Evolutionary conservation across 2,113 vertebrate species (phyloP).

Genomic region (Dasyurus viverrinus): DNA sequence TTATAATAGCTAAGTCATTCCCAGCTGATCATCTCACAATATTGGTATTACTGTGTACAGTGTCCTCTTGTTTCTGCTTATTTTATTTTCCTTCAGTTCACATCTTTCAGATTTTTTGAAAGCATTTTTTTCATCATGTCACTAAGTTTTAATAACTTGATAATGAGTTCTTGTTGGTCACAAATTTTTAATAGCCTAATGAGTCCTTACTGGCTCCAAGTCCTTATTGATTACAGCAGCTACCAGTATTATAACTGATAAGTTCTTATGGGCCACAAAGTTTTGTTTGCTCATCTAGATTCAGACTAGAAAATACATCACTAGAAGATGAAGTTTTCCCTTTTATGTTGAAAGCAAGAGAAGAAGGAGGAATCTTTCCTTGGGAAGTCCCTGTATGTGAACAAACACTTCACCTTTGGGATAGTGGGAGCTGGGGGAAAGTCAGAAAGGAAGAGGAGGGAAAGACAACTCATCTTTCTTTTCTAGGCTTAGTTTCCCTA

Average conservation of each 20-base stretch:
- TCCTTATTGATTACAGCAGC: background rate
- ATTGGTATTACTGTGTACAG: no score
- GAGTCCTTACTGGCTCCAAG: background rate
- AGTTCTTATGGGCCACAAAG: background rate
- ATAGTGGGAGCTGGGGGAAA: background rate
- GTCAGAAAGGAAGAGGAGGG: background rate
- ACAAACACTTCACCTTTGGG: background rate
- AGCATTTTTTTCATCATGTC: background rate
- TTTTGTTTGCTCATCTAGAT: background rate
- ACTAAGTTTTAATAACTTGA: background rate
- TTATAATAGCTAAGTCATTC: no score
- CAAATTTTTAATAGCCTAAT: no score
- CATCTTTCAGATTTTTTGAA: background rate
- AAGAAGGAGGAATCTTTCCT: background rate
- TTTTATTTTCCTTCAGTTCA: background rate
- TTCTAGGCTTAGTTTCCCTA: background rate
- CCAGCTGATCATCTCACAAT: no score
- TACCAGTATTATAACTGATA: background rate
- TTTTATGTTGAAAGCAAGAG: background rate
- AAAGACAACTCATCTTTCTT: background rate
- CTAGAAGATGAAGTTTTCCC: background rate
- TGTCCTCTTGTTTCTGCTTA: background rate
- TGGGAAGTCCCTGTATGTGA: background rate
- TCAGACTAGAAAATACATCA: background rate
- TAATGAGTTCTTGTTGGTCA: background rate